Percentiles rank a stretch among this genome's conserved stretches.
Evolutionary conservation across 2,888 invertebrate species (phyloP).

Genomic region (Germaria angustata): DNA sequence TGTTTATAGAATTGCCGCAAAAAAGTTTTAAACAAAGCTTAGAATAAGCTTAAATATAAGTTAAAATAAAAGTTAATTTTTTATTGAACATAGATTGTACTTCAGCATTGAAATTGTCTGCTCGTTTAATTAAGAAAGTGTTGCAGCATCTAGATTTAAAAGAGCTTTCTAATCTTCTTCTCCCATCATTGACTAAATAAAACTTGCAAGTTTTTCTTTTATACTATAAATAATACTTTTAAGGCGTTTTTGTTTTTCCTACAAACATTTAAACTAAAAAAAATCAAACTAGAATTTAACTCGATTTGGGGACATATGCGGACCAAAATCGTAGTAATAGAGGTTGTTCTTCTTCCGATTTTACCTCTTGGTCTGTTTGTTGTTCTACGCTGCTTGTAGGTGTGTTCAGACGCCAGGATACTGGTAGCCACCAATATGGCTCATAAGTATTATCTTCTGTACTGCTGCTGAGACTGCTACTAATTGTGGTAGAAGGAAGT

Average conservation of each 20-base stretch:
- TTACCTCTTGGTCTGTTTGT: neutral
- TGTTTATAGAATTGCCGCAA: too few species aligned
- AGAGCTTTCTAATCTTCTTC: neutral
- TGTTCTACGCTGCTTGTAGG: conserved; percentile 23
- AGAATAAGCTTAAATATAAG: too few species aligned
- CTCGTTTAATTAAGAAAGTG: neutral
- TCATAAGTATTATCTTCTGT: conserved; percentile 63
- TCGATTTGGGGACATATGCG: conserved; percentile 69
- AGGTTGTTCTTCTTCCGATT: conserved; percentile 72
- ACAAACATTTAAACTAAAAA: conserved; percentile 52
- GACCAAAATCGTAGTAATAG: conserved; percentile 77
- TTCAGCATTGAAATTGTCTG: too few species aligned
- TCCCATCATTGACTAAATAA: conserved; percentile 53
- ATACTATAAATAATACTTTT: conserved; percentile 58
- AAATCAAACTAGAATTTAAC: conserved; percentile 59
- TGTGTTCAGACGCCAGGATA: conserved; percentile 75
- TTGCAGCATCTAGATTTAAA: neutral
- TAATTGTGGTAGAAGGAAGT: conserved; percentile 36
- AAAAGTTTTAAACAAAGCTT: too few species aligned
- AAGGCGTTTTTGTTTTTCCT: conserved; percentile 53
- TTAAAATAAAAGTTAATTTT: too few species aligned
- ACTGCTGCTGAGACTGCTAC: neutral
- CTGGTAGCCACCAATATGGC: conserved; percentile 79
- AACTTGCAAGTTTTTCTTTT: conserved; percentile 26
- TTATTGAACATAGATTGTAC: too few species aligned